Evolutionary conservation across 2,888 invertebrate species (phyloP), one percentile per base, ranked within the genome.

Genomic region (Theristus sp.): DNA sequence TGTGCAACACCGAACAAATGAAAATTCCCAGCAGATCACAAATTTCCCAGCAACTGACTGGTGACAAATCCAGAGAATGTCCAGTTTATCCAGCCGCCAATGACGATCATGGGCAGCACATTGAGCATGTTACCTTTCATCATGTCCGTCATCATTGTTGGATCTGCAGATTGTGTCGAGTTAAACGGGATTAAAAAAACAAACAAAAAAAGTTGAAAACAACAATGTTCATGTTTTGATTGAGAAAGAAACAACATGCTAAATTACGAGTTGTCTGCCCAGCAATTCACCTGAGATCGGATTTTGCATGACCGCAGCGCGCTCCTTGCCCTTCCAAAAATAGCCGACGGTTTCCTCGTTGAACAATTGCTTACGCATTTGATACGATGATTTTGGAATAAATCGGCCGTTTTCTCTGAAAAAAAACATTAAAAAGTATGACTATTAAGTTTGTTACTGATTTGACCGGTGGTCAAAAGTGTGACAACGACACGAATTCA

Each of bases 61-160:
- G 96, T 94, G 47, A 98, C 87, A 73, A 99, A 99, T 59, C 98
- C 98, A 56, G 94, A 96, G 77, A 99, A 98, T 82, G 96, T 96
- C 96, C 96, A 99, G 76, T 98, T 99, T 70, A 99, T 98, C 96
- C 98, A 99, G 20, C 91, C 98, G 70, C 96, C 98, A 67, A 98
- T 96, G 2, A 98, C 84, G 65, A 99, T 89, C 94, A 96, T 98
- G 0, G 96, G 96, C 67, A 98, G 78, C 25, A 98, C 93, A 79
- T 98, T 98, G 2, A 96, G 91, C 29, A 96, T 83, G 77, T 98
- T 98, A 57, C 98, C 96, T 76, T 98, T 99, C 62, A 98, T 79
- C 93, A 99, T 94, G 71, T 98, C 98, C 0, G 90, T 93, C 84
- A 98, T 88, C 84, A 93, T 87, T 60, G 84, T 84, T 0, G 93